Conservation (phyloP, 1,140 invertebrate genomes). For the Pseudomyrmex cubaensis region DNA sequence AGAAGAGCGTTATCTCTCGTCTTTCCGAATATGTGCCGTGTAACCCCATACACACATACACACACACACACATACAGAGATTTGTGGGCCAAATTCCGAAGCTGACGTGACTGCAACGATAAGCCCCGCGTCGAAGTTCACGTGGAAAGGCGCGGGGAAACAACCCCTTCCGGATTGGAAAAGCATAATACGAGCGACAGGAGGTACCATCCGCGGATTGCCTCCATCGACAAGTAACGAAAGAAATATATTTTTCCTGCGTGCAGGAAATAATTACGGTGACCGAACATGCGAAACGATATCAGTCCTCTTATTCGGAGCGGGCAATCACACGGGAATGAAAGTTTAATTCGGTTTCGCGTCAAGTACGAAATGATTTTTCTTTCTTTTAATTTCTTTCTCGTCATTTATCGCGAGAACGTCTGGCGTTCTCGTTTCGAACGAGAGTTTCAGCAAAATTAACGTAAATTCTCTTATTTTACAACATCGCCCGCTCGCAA, state of each 20-base stretch:
- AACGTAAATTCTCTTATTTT: neutral
- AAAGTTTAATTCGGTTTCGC: conserved; percentile 41
- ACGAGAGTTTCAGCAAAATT: no score
- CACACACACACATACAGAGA: no score
- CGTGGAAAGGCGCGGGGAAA: conserved; percentile 35
- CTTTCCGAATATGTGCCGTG: no score
- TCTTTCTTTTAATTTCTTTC: neutral
- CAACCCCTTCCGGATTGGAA: conserved; percentile 55
- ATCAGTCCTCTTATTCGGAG: conserved; percentile 8
- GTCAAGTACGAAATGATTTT: neutral
- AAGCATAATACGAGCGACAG: conserved; percentile 54
- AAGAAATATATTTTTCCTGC: conserved; percentile 63
- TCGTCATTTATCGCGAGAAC: neutral
- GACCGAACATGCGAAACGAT: conserved; percentile 47
- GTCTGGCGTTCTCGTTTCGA: no score
- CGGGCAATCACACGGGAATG: conserved; percentile 49
- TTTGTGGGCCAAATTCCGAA: conserved; percentile 34
- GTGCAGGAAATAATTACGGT: conserved; percentile 64
- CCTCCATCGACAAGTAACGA: conserved; percentile 54
- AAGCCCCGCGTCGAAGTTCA: conserved; percentile 51
- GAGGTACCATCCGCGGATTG: conserved; percentile 68
- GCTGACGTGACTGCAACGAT: conserved; percentile 66
- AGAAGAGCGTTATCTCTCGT: no score
- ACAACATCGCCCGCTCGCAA: neutral
- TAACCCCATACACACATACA: no score